phyloP scores from a whole-genome alignment of 2,888 invertebrate species.

The Apoda limacodes region DNA sequence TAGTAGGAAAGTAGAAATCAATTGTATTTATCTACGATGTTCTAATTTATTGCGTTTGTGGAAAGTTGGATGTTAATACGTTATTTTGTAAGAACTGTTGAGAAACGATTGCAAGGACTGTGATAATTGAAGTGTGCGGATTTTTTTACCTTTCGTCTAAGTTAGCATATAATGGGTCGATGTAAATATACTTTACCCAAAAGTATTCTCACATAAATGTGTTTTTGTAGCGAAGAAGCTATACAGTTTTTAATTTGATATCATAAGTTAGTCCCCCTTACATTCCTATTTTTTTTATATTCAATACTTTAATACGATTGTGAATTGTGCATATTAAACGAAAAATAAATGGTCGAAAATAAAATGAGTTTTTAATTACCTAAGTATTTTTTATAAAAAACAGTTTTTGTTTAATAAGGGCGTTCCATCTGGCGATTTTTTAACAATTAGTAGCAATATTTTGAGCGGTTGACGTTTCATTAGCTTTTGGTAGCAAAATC shows the following conservation, averaged over 20 bases:
- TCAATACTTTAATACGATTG: conserved; percentile 26
- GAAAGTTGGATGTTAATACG: conserved; percentile 7
- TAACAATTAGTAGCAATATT: too few relatives aligned
- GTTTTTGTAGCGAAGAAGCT: conserved; percentile 28
- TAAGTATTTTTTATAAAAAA: conserved; percentile 12
- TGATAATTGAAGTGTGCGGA: too few relatives aligned
- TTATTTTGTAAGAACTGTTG: conserved; percentile 8
- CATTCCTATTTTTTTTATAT: conserved; percentile 43
- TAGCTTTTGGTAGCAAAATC: too few relatives aligned
- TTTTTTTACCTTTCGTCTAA: too few relatives aligned
- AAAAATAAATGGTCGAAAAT: conserved; percentile 23
- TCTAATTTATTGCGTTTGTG: too few relatives aligned
- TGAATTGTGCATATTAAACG: conserved; percentile 28
- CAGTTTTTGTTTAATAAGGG: conserved; percentile 19
- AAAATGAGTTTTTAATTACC: conserved; percentile 12
- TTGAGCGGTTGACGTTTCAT: too few relatives aligned
- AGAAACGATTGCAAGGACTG: conserved; percentile 43
- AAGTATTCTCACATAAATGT: conserved; percentile 31
- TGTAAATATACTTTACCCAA: conserved; percentile 40
- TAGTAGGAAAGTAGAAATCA: too few relatives aligned
- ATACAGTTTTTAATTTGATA: conserved; percentile 30
- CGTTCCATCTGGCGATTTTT: too few relatives aligned
- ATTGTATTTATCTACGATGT: too few relatives aligned
- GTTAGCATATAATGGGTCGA: too few relatives aligned
- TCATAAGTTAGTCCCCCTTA: conserved; percentile 36